These are phyloP conservation scores for Toxonevra muliebris DNA, from an alignment of 2,888 invertebrate species.

Conservation along the genomic window DNA sequence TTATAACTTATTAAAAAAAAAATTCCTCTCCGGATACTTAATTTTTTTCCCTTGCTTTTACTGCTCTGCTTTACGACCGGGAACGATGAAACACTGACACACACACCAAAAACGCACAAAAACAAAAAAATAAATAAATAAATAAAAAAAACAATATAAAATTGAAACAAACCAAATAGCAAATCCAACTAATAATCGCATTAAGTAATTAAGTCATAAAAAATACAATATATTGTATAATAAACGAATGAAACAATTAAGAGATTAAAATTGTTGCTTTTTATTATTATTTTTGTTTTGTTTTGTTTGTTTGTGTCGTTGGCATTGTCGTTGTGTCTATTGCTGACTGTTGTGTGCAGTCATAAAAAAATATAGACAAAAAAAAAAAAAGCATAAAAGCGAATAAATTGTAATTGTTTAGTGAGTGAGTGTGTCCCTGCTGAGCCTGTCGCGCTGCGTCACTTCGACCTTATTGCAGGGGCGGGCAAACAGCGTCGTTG, in stretches of 20 bases:
- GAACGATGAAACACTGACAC: too few species aligned
- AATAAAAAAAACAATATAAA: too few species aligned
- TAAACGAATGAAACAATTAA: constrained; percentile 37
- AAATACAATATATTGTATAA: constrained; percentile 31
- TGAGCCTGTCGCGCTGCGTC: background rate
- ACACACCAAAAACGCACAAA: too few species aligned
- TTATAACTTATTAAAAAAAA: too few species aligned
- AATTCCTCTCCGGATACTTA: too few species aligned
- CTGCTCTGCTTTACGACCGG: too few species aligned
- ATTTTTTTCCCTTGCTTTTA: too few species aligned
- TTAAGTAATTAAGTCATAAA: constrained; percentile 41
- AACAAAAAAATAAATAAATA: too few species aligned
- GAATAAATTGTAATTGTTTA: constrained; percentile 5
- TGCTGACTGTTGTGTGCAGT: background rate
- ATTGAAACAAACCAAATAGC: background rate
- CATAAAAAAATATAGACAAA: constrained; percentile 3
- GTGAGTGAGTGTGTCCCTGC: background rate
- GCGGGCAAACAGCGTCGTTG: too few species aligned
- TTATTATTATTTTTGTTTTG: constrained; percentile 4
- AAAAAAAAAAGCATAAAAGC: background rate
- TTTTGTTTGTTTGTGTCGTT: constrained; percentile 13
- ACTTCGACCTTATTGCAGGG: too few species aligned
- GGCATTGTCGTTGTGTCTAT: background rate
- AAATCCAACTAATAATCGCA: constrained; percentile 35
- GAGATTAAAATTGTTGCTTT: constrained; percentile 31